Evolutionary conservation across 2,888 invertebrate species (phyloP), one percentile per base, ranked within the genome.

Genomic region (Saturnia pavonia): DNA sequence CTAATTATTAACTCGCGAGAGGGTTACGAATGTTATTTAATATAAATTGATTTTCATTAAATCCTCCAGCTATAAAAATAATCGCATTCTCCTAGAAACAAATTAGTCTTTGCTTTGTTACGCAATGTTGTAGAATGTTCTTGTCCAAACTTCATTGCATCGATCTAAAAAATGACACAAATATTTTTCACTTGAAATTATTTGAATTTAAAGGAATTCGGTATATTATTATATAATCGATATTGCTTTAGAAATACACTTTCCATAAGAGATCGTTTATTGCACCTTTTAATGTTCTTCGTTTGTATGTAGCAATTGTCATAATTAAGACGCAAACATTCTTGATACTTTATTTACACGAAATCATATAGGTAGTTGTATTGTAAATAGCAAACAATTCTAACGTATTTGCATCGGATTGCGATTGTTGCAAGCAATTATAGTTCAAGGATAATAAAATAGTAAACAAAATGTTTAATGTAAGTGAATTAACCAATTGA

Each of bases 191-290:
- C 25, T 57, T 25, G 57, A 57, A 25, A n/a, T n/a, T n/a, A 57
- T 57, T 12, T 25, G 25, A 57, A 57, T 57, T 25, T 25, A 51
- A 54, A 11, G 3, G n/a, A 22, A 54, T 54, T 27, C 40, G 65
- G 11, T 65, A 57, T 40, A 75, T 74, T 69, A 78, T 34, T 4
- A 78, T 71, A 79, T 74, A 76, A 75, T 60, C 72, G 74, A 74
- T 79, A 80, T 82, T 81, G 78, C 81, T 75, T 74, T 78, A 76
- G 68, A 74, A 77, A 79, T 71, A 80, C 73, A 78, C 77, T 74
- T 77, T 51, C 75, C 72, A 77, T 75, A 78, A 73, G 87, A 88
- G 88, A 88, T 87, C 88, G 85, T 81, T 76, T 87, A 86, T 87
- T 88, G 85, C 86, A 87, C 86, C 25, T 83, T 65, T 40, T 65